Percentiles rank a stretch among this genome's conserved stretches.
These are phyloP conservation scores for Latrodectus hesperus DNA, from an alignment of 2,888 invertebrate species.

Conservation along the genomic window DNA sequence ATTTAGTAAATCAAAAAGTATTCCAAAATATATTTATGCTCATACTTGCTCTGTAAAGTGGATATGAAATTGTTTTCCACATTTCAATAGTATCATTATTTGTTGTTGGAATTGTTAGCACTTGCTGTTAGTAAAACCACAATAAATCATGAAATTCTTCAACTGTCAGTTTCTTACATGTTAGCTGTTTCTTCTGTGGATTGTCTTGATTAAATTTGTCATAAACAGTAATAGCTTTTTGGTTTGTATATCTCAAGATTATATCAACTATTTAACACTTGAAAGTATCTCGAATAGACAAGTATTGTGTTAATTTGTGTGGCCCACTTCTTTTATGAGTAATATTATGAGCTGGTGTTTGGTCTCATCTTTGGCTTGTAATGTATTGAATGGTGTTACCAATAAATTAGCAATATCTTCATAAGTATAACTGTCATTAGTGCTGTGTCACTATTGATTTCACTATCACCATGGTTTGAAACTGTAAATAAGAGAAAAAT, in stretches of 20 bases:
- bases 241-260: slow-evolving; percentile 9
- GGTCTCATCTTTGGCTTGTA: slow-evolving; percentile 7
- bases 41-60: neutral
- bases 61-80: neutral
- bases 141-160: slow-evolving; percentile 9
- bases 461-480: slow-evolving; percentile 1
- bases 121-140: slow-evolving; percentile 14
- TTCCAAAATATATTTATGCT: neutral
- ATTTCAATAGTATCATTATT: slow-evolving; percentile 7
- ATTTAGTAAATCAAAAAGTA: neutral
- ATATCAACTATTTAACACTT: slow-evolving; percentile 11
- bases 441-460: slow-evolving; percentile 1
- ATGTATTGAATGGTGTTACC: slow-evolving; percentile 7
- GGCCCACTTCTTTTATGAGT: slow-evolving; percentile 7
- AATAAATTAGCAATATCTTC: slow-evolving; percentile 6
- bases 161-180: neutral
- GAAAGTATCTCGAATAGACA: neutral
- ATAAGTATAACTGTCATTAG: neutral
- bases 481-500: slow-evolving; percentile 11
- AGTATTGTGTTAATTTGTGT: neutral
- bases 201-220: slow-evolving; percentile 8
- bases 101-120: slow-evolving; percentile 13
- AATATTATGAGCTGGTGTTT: slow-evolving; percentile 13
- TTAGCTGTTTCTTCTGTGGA: neutral
- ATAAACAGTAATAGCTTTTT: slow-evolving; percentile 3